Evolutionary conservation across 2,797 vertebrate species (phyloP), one percentile per base, ranked within the genome.

Genomic region (Sebastes vulpes): DNA sequence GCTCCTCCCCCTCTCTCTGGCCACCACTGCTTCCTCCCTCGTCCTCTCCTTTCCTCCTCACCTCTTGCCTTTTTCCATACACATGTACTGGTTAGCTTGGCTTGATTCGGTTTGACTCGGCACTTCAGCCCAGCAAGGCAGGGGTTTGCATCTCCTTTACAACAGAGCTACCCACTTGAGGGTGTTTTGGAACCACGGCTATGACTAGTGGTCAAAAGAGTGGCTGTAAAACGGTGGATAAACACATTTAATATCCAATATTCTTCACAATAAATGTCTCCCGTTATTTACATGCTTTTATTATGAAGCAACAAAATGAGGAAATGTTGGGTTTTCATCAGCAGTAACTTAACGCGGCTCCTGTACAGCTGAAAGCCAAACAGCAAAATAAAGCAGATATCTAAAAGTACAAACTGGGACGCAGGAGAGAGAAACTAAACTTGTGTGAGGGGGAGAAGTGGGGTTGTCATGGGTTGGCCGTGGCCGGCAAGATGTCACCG

Each of bases 1-100:
- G 35, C 75, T 72, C 75, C 77, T 57, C 75, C 74, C 60, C 35
- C 23, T 2, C 7, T 50, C 16, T 52, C 21, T 20, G 21, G 32
- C 46, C 35, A 53, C 61, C n/a, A 6, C 50, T 14, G 5, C 23
- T 65, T 9, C 54, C 14, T 18, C 35, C 20, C 42, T 11, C 1
- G 14, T 60, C 21, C 53, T 52, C 48, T 28, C 31, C 35, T 74
- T 58, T 16, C 52, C 57, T 69, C 46, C n/a, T 82, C 28, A 50
- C 42, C 16, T 18, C 16, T 18, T 18, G 42, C 16, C 42, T 3
- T 46, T 46, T 52, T 9, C 50, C 50, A 21, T 21, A 1, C 50
- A 10, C n/a, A 21, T 52, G n/a, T 20, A 9, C 50, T 52, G 20
- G 20, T 1, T 11, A 18, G 11, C 2, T 35, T 35, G 12, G 42